phyloP scores from a whole-genome alignment of 2,888 invertebrate genomes.

The Melanophora roralis region DNA sequence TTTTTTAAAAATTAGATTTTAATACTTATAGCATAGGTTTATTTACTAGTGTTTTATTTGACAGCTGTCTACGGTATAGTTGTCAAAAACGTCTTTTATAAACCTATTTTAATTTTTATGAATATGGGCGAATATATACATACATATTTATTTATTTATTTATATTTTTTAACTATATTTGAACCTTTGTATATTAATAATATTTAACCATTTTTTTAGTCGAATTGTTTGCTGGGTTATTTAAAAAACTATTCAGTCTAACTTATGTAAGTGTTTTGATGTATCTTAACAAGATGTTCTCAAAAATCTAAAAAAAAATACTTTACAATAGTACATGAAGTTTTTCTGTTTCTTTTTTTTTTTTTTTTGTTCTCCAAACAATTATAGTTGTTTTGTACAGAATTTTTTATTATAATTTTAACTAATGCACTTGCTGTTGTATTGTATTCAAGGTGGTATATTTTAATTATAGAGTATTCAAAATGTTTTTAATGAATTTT shows the following conservation, averaged over 20 bases:
- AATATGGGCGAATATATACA: no score
- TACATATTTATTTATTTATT: no score
- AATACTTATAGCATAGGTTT: no score
- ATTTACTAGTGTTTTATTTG: no score
- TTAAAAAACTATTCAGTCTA: not conserved
- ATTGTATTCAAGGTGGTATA: slow-evolving; percentile 53
- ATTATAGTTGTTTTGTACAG: slow-evolving; percentile 43
- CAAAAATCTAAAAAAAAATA: slow-evolving; percentile 11
- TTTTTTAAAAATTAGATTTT: no score
- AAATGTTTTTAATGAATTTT: slow-evolving; percentile 59
- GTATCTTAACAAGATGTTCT: slow-evolving; percentile 42
- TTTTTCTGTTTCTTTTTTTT: slow-evolving; percentile 23
- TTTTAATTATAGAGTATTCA: slow-evolving; percentile 58
- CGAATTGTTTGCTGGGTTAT: slow-evolving; percentile 10
- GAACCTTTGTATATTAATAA: no score
- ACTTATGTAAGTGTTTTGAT: slow-evolving; percentile 23
- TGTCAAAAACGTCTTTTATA: no score
- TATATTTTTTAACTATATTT: no score
- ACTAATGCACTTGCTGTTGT: slow-evolving; percentile 7
- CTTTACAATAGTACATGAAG: slow-evolving; percentile 23
- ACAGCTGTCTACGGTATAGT: no score
- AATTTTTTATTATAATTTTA: slow-evolving; percentile 39
- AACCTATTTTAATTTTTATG: no score
- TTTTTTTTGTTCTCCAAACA: slow-evolving; percentile 21
- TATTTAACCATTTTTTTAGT: no score